These are phyloP conservation scores for Akabosia matsudoensis DNA, from an alignment of 1,140 invertebrate genomes.

Conservation along the genomic window DNA sequence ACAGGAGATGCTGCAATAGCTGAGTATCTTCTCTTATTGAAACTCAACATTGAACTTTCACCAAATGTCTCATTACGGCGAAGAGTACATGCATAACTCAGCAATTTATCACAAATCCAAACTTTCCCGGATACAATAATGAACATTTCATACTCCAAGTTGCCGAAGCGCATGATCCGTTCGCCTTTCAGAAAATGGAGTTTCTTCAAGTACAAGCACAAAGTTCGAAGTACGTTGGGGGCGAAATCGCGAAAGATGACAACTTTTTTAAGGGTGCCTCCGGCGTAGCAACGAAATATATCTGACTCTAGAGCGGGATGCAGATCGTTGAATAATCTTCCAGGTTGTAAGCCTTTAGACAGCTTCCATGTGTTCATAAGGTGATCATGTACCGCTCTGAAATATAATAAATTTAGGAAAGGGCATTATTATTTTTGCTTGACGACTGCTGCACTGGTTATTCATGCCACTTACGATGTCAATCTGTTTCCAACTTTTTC, in stretches of 20 bases:
- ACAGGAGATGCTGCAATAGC: constrained; percentile 34
- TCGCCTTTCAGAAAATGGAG: constrained; percentile 28
- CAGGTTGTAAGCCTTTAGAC: constrained; percentile 37
- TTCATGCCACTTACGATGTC: constrained; percentile 28
- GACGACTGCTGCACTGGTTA: background rate
- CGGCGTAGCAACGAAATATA: constrained; percentile 35
- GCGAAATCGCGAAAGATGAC: constrained; percentile 26
- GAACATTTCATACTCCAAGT: constrained; percentile 34
- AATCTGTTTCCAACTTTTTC: constrained; percentile 33
- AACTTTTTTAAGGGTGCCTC: constrained; percentile 27
- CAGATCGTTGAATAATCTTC: constrained; percentile 34
- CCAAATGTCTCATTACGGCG: constrained; percentile 26
- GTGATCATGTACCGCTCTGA: constrained; percentile 26
- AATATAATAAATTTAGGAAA: background rate
- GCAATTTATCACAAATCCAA: constrained; percentile 23
- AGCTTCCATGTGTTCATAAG: constrained; percentile 30
- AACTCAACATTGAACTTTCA: constrained; percentile 22
- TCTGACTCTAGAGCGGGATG: constrained; percentile 41
- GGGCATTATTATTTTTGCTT: background rate
- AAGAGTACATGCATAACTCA: constrained; percentile 27
- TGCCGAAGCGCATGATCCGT: constrained; percentile 23
- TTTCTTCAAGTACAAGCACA: constrained; percentile 31
- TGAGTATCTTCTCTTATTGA: constrained; percentile 10
- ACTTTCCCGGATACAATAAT: constrained; percentile 8
- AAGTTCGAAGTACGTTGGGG: constrained; percentile 24